Percentiles rank a stretch among this genome's conserved stretches.
Conservation (phyloP, 35 echinoderm and acorn worm genomes). For the Ophiothrix spiculata region DNA sequence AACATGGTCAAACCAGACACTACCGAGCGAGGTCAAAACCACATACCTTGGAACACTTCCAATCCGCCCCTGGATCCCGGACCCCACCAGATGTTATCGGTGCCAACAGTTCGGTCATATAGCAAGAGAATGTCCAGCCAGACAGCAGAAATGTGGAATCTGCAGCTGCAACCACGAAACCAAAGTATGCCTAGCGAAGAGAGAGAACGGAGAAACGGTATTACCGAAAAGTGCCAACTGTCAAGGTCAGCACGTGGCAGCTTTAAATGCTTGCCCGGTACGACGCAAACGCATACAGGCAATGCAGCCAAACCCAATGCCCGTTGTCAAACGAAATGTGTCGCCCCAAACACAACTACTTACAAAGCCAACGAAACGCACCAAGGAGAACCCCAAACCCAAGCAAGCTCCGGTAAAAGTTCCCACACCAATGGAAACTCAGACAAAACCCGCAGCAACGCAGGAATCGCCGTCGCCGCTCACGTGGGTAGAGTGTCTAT, state of each 20-base stretch:
- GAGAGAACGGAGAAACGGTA: neutral
- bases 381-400: neutral
- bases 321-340: neutral
- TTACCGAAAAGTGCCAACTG: neutral
- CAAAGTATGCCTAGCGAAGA: neutral
- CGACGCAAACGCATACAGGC: neutral
- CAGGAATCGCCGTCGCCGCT: no score
- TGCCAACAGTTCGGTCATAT: neutral
- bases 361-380: neutral
- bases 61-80: neutral
- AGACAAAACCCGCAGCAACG: no score
- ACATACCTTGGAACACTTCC: neutral
- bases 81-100: slow-evolving; percentile 2
- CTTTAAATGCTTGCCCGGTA: neutral
- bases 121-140: neutral
- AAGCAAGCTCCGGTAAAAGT: no score
- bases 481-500: neutral
- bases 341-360: neutral
- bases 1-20: neutral
- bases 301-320: neutral
- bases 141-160: slow-evolving; percentile 12
- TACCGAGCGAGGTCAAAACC: neutral
- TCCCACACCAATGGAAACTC: no score
- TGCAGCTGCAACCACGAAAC: no score
- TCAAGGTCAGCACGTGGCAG: neutral